Evolutionary conservation across 2,113 vertebrate species (phyloP).

Genomic region (Poecile atricapillus): DNA sequence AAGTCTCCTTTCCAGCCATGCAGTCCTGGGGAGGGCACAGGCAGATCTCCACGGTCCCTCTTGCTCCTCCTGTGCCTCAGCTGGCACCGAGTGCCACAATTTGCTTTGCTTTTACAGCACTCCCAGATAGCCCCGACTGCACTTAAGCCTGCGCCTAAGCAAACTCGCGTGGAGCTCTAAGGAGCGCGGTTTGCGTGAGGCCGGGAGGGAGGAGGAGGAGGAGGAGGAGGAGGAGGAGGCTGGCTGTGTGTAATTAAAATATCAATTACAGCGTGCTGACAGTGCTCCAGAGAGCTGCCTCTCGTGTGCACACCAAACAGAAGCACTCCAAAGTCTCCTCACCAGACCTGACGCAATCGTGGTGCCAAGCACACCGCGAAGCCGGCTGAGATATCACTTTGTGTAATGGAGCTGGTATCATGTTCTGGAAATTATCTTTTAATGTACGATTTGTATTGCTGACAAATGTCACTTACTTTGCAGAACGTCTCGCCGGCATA

Average conservation of each 20-base stretch:
- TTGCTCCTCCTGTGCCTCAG: not conserved
- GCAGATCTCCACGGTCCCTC: not conserved
- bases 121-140: not conserved
- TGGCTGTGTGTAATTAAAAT: slow-evolving; percentile 67
- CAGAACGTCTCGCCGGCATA: slow-evolving; percentile 50
- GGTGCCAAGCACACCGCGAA: not conserved
- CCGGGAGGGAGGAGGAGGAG: slow-evolving; percentile 36
- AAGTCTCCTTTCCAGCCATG: not conserved
- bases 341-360: not conserved
- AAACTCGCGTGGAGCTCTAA: not conserved
- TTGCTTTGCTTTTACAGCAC: not conserved
- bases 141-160: not conserved
- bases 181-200: not conserved
- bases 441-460: slow-evolving; percentile 68
- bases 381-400: not conserved
- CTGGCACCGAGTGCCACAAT: not conserved
- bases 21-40: not conserved
- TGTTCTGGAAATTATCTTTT: slow-evolving; percentile 75
- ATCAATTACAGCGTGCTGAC: slow-evolving; percentile 58
- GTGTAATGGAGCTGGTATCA: slow-evolving; percentile 45
- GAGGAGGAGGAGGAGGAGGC: slow-evolving; percentile 19
- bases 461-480: slow-evolving; percentile 63
- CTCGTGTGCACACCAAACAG: slow-evolving; percentile 35
- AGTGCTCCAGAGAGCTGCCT: slow-evolving; percentile 42
- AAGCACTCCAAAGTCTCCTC: slow-evolving; percentile 44